Conservation (phyloP, 2,888 invertebrate genomes). For the Dynastes tityus region DNA sequence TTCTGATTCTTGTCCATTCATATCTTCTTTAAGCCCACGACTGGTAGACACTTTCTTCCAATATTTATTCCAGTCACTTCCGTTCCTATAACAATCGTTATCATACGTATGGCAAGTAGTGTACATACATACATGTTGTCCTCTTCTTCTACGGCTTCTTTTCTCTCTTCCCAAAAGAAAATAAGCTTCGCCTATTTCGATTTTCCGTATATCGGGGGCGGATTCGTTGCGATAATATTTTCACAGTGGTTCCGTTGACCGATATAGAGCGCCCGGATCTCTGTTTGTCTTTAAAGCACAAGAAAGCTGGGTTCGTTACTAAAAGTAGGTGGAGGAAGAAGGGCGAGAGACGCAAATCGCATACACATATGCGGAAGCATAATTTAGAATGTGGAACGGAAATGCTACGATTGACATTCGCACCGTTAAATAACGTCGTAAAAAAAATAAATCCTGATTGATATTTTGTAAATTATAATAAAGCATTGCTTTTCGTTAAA, state of each 20-base stretch:
- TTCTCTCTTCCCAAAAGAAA: slow-evolving; percentile 54
- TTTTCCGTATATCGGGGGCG: slow-evolving; percentile 53
- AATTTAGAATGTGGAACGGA: slow-evolving; percentile 54
- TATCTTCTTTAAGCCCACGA: too few relatives aligned
- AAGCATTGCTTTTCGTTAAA: too few relatives aligned
- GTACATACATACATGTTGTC: slow-evolving; percentile 10
- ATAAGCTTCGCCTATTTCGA: slow-evolving; percentile 63
- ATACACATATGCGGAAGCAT: slow-evolving; percentile 53
- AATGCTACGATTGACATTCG: slow-evolving; percentile 24
- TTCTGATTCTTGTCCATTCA: too few relatives aligned
- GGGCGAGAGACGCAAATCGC: background rate
- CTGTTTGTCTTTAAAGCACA: slow-evolving; percentile 53
- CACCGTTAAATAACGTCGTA: background rate
- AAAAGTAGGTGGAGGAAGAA: background rate
- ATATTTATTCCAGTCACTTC: too few relatives aligned
- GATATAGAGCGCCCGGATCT: slow-evolving; percentile 53
- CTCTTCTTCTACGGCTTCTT: slow-evolving; percentile 54
- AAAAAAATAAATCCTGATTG: background rate
- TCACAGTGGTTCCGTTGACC: slow-evolving; percentile 59
- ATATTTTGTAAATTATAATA: background rate
- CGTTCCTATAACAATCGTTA: too few relatives aligned
- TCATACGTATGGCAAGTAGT: too few relatives aligned
- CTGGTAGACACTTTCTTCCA: too few relatives aligned
- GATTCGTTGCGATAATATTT: slow-evolving; percentile 58
- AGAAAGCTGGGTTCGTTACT: background rate